Evolutionary conservation across 30 jellyfish, hydroid and myxozoan genomes (phyloP), one percentile per base, ranked within the genome.

Genomic region (Turritopsis rubra): DNA sequence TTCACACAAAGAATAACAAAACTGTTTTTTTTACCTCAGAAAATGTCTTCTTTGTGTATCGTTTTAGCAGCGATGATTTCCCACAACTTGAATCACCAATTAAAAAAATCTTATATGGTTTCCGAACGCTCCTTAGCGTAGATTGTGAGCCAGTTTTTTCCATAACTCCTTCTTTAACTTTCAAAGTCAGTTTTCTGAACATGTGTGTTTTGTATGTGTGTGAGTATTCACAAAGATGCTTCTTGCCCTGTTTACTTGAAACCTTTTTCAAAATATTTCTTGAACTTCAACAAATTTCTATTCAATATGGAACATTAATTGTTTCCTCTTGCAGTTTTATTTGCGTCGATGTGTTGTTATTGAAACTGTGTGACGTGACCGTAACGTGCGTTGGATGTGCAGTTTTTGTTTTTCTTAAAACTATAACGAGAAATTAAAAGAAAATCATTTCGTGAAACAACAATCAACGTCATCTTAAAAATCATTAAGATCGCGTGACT

Each of bases 31-130:
- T 74, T 41, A 74, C 82, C 82, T 74, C 82, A n/a, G 53, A 26
- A 74, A 74, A 74, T 0, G 65, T 74, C 41, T 29, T 74, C 65
- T 41, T 74, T 74, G 82, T 52, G 82, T 80, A 26, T 41, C 82
- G 54, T 80, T 52, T 80, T 25, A 65, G 27, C 52, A 80, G 52
- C 17, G 81, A 52, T 65, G 87, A 52, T 60, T 80, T 80, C 28
- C 87, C 87, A 52, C 87, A 80, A 13, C 65, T 21, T 31, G 87
- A 52, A 70, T 80, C 87, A 19, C 87, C 87, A 21, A 80, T 27
- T n/a, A 80, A 29, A 20, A 80, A 21, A 25, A 53, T 54, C n/a
- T 80, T 80, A 53, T 53, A 29, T 16, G 81, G 52, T 53, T 80
- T 80, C 60, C 13, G 60, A 41, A 13, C 5, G 60, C 13, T 41